Conservation (phyloP, 2,797 vertebrate species). For the Myoxocephalus aenaeus region DNA sequence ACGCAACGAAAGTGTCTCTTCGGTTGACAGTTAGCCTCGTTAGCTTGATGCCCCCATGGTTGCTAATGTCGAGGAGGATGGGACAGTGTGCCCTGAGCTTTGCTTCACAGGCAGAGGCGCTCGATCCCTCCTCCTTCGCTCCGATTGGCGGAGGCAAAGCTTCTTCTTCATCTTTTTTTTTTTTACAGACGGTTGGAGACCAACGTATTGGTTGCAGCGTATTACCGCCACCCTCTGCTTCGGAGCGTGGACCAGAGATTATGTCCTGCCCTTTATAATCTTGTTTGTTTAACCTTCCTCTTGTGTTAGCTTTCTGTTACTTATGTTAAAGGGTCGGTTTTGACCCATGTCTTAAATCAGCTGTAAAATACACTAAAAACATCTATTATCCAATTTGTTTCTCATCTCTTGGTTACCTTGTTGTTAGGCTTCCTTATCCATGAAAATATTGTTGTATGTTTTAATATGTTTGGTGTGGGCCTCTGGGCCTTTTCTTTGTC, state of each 20-base stretch:
- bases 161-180: background rate
- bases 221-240: background rate
- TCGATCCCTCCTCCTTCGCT: background rate
- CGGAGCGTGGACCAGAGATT: background rate
- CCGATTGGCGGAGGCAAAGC: background rate
- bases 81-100: slow-evolving; percentile 16
- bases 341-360: too few relatives aligned
- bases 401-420: too few relatives aligned
- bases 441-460: too few relatives aligned
- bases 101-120: slow-evolving; percentile 22
- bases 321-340: too few relatives aligned
- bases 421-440: too few relatives aligned
- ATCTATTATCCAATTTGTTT: too few relatives aligned
- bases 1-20: background rate
- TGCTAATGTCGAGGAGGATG: background rate
- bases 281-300: background rate
- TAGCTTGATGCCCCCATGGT: slow-evolving; percentile 10
- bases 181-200: background rate
- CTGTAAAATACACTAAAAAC: too few relatives aligned
- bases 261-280: background rate
- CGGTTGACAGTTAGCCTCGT: background rate
- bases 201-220: too few relatives aligned
- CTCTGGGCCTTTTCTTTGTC: too few relatives aligned
- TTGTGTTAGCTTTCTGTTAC: too few relatives aligned
- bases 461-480: too few relatives aligned